These are phyloP conservation scores for Zosterops japonicus DNA, from an alignment of 2,113 vertebrate genomes.

Conservation along the genomic window DNA sequence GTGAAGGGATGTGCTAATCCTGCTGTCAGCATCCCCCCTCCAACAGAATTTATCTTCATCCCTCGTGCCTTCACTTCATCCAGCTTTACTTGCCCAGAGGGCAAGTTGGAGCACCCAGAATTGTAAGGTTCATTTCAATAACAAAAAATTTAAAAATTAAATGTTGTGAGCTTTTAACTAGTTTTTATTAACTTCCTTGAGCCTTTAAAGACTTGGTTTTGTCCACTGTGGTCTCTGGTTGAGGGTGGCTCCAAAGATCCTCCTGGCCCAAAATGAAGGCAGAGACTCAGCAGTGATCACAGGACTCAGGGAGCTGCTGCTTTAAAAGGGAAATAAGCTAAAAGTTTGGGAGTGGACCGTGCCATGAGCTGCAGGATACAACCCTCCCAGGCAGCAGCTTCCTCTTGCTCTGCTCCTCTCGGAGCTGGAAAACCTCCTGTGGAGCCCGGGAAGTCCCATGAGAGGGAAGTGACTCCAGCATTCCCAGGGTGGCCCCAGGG, in stretches of 20 bases:
- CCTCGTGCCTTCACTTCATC: neutral
- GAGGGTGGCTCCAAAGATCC: neutral
- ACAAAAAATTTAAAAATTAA: neutral
- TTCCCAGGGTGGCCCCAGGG: neutral
- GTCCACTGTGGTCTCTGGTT: rapidly evolving
- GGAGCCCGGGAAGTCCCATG: neutral
- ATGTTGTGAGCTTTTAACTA: neutral
- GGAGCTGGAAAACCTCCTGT: neutral
- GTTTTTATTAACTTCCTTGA: neutral
- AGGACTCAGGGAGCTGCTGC: neutral
- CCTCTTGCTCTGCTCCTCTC: neutral
- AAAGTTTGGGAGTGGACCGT: neutral
- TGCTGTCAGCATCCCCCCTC: neutral
- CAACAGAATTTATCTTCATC: neutral
- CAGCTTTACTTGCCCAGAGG: neutral
- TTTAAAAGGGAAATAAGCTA: neutral
- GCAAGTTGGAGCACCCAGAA: neutral
- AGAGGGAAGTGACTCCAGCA: neutral
- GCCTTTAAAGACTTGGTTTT: neutral
- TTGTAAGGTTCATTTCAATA: neutral
- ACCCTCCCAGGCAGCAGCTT: neutral
- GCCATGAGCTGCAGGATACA: neutral
- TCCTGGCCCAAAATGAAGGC: neutral
- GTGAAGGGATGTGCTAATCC: neutral
- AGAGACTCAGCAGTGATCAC: neutral